Evolutionary conservation across 2,888 invertebrate genomes (phyloP).

Genomic region (Anarsia innoxiella): DNA sequence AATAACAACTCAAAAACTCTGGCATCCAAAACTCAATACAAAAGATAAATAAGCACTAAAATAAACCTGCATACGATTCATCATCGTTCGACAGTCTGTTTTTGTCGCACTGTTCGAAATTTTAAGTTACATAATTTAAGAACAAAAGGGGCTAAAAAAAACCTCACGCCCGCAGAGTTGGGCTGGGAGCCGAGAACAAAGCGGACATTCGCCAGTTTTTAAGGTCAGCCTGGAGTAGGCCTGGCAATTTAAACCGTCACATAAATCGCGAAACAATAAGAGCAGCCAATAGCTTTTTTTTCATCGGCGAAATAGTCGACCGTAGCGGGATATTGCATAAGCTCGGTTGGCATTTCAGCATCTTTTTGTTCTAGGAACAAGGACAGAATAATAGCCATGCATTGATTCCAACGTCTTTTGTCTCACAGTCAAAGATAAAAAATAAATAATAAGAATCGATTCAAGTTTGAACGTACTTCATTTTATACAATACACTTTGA

Average conservation of each 20-base stretch:
- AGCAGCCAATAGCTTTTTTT: constrained; percentile 36
- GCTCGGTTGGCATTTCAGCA: constrained; percentile 31
- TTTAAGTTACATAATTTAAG: constrained; percentile 61
- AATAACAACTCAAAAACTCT: neutral
- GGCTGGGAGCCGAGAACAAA: constrained; percentile 52
- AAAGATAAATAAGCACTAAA: constrained; percentile 7
- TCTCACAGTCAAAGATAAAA: too few relatives aligned
- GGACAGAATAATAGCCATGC: too few relatives aligned
- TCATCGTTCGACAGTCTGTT: constrained; percentile 39
- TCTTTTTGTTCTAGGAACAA: constrained; percentile 7
- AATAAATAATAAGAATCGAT: too few relatives aligned
- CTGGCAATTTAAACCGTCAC: constrained; percentile 56
- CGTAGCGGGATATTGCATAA: constrained; percentile 49
- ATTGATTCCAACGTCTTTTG: too few relatives aligned
- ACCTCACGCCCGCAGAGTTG: constrained; percentile 48
- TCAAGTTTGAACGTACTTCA: too few relatives aligned
- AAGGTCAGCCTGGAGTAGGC: constrained; percentile 45
- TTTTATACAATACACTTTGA: too few relatives aligned
- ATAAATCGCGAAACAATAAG: constrained; percentile 70
- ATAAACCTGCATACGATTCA: constrained; percentile 34
- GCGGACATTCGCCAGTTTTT: constrained; percentile 49
- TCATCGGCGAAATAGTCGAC: constrained; percentile 32
- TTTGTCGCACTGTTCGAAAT: constrained; percentile 43
- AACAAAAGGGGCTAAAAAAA: constrained; percentile 62
- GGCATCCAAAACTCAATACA: neutral